Evolutionary conservation across 35 echinoderm and acorn worm genomes (phyloP).

Genomic region (Holothuria glaberrima): DNA sequence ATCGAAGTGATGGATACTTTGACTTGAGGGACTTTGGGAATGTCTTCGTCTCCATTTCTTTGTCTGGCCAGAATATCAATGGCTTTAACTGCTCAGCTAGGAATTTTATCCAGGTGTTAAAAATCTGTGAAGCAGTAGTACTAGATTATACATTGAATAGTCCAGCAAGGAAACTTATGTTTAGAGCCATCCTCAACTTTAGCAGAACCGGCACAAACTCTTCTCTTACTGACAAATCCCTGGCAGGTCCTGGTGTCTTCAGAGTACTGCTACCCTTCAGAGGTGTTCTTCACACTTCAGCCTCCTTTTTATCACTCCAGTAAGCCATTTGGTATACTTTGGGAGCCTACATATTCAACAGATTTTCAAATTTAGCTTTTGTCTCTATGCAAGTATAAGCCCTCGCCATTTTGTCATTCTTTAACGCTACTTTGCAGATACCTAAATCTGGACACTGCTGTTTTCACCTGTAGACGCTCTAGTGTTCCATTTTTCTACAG

Average conservation of each 20-base stretch:
- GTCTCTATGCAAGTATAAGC: constrained; percentile 42
- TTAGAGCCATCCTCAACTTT: constrained; percentile 48
- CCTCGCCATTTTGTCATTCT: constrained; percentile 25
- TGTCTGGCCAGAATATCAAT: constrained; percentile 49
- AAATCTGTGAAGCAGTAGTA: constrained; percentile 44
- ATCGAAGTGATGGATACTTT: constrained; percentile 41
- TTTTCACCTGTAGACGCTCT: neutral
- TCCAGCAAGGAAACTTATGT: constrained; percentile 16
- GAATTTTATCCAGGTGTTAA: constrained; percentile 70
- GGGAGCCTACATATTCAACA: constrained; percentile 7
- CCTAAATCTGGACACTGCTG: neutral
- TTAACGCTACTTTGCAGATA: constrained; percentile 12
- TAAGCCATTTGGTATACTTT: constrained; percentile 59
- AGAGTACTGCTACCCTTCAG: constrained; percentile 16
- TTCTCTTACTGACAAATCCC: constrained; percentile 42
- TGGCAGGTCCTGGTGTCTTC: constrained; percentile 47
- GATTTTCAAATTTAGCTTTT: constrained; percentile 40
- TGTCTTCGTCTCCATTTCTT: neutral
- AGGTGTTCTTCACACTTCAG: neutral
- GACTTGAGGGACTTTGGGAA: constrained; percentile 36
- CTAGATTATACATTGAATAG: constrained; percentile 41
- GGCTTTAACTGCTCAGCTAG: constrained; percentile 42
- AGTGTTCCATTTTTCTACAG: constrained; percentile 19
- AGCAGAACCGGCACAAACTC: constrained; percentile 67
- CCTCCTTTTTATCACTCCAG: constrained; percentile 39